Conservation (phyloP, 2,888 invertebrate genomes). For the Athalia cordata region DNA sequence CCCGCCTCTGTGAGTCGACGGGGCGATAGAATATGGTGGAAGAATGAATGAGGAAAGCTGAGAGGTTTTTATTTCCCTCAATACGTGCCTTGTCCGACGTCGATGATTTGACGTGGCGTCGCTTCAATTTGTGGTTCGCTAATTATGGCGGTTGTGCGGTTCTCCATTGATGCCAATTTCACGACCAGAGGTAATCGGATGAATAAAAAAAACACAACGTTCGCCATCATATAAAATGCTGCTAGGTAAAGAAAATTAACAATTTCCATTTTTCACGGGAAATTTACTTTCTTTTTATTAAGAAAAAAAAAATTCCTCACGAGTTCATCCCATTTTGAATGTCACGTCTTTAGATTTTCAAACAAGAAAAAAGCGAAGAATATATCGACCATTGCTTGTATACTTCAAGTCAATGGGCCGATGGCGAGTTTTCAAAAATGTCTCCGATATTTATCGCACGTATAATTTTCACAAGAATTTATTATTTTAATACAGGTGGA, state of each 20-base stretch:
- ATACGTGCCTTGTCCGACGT: constrained; percentile 33
- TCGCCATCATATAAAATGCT: constrained; percentile 40
- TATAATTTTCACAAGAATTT: neutral
- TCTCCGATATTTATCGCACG: neutral
- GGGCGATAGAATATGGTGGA: neutral
- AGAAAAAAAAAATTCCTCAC: too few species aligned
- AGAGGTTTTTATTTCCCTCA: neutral
- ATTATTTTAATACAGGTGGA: too few species aligned
- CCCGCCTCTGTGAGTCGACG: neutral
- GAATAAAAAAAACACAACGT: constrained; percentile 31
- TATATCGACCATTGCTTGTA: constrained; percentile 7
- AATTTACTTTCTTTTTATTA: neutral
- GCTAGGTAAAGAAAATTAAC: constrained; percentile 39
- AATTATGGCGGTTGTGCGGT: too few species aligned
- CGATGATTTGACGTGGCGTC: constrained; percentile 19
- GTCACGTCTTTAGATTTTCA: neutral
- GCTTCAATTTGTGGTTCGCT: neutral
- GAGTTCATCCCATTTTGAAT: neutral
- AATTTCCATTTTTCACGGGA: constrained; percentile 32
- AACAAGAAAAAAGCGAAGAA: constrained; percentile 6
- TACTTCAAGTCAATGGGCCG: constrained; percentile 11
- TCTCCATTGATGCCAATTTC: constrained; percentile 35
- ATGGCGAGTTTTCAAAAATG: neutral
- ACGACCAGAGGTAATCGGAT: constrained; percentile 36
- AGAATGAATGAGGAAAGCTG: neutral